Evolutionary conservation across 2,113 vertebrate genomes (phyloP).

Genomic region (Osmerus eperlanus): DNA sequence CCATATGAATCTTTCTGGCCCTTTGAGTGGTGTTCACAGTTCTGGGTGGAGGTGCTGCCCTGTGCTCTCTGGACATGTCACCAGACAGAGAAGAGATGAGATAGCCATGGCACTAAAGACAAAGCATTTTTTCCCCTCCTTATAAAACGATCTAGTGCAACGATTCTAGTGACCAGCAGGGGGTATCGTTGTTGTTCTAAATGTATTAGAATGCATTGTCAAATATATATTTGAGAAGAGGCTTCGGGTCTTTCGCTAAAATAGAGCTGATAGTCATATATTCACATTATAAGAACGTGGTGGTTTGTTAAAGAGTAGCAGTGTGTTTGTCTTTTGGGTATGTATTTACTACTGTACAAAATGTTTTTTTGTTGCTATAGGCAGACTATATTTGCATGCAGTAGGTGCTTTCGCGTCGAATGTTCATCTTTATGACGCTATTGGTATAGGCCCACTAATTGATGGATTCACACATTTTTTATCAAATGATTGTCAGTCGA

Average conservation of each 20-base stretch:
- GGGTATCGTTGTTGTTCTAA: slow-evolving; percentile 50
- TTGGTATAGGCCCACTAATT: background rate
- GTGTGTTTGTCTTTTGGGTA: no score
- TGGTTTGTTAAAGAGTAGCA: no score
- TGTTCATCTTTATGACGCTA: no score
- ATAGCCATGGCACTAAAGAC: slow-evolving; percentile 46
- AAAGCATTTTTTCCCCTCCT: slow-evolving; percentile 29
- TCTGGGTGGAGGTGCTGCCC: slow-evolving; percentile 31
- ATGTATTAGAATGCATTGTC: background rate
- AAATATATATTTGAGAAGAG: no score
- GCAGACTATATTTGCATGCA: no score
- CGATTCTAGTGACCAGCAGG: slow-evolving; percentile 47
- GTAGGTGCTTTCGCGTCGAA: no score
- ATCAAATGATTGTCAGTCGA: background rate
- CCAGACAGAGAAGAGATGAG: background rate
- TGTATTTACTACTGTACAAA: no score
- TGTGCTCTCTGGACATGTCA: slow-evolving; percentile 40
- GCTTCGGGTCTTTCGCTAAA: no score
- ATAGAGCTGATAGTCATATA: no score
- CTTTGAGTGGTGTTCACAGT: slow-evolving; percentile 38
- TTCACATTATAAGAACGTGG: no score
- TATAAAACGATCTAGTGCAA: slow-evolving; percentile 14
- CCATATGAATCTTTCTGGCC: background rate
- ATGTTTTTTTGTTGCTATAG: no score
- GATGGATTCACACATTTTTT: background rate